Conservation (phyloP, 2,888 invertebrate genomes). For the Gymnocheta viridis region DNA sequence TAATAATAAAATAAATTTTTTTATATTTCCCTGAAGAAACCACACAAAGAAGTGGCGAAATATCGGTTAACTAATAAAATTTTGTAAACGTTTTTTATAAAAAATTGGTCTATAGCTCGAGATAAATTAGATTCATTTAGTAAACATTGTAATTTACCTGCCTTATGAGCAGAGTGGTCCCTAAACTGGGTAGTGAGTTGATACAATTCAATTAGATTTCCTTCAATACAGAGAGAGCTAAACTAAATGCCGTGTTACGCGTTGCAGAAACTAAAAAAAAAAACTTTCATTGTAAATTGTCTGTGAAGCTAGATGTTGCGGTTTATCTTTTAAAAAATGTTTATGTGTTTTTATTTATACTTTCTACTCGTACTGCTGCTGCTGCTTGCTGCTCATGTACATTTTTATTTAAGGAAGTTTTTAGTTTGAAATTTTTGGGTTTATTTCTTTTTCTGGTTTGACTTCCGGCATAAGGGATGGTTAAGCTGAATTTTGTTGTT, state of each 20-base stretch:
- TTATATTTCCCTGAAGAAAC: too few relatives aligned
- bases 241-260: constrained; percentile 26
- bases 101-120: too few relatives aligned
- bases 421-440: background rate
- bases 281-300: background rate
- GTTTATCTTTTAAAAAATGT: background rate
- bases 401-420: constrained; percentile 39
- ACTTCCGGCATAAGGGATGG: constrained; percentile 59
- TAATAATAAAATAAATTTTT: too few relatives aligned
- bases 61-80: too few relatives aligned
- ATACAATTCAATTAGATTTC: background rate
- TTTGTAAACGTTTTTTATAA: too few relatives aligned
- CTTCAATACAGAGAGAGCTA: background rate
- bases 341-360: constrained; percentile 7
- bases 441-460: constrained; percentile 38
- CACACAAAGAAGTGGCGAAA: too few relatives aligned
- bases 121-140: too few relatives aligned
- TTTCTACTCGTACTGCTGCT: background rate
- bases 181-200: too few relatives aligned
- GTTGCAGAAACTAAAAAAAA: background rate
- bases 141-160: too few relatives aligned
- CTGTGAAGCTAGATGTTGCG: background rate
- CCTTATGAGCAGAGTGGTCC: too few relatives aligned
- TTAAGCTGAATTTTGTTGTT: constrained; percentile 10
- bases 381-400: background rate